Conservation (phyloP, 2,113 vertebrate genomes). For the Pachycephala philippinensis region DNA sequence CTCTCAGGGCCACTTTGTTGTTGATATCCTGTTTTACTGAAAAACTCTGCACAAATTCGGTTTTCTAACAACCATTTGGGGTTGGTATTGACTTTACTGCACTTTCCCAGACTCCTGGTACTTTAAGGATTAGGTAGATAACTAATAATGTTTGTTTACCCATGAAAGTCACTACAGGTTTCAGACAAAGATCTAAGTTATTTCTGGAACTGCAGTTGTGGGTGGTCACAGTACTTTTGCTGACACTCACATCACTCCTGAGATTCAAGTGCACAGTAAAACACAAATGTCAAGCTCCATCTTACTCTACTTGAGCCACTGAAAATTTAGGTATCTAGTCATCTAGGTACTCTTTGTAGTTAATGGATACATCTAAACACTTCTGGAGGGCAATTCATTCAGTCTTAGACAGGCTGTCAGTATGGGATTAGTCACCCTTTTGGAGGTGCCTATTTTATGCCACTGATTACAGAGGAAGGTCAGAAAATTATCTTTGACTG, state of each 20-base stretch:
- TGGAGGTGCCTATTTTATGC: constrained; percentile 43
- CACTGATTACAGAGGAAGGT: constrained; percentile 57
- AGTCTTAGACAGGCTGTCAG: constrained; percentile 13
- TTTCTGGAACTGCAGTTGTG: not conserved
- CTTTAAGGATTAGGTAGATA: not conserved
- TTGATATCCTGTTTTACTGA: not conserved
- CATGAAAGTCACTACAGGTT: not conserved
- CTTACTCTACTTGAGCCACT: not conserved
- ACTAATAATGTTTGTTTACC: not conserved
- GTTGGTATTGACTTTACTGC: not conserved
- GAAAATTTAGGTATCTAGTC: constrained; percentile 7
- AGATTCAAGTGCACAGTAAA: not conserved
- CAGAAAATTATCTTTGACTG: constrained; percentile 41
- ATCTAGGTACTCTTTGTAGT: constrained; percentile 36
- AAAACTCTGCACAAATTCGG: not conserved
- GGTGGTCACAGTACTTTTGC: not conserved
- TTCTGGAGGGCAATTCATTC: constrained; percentile 43
- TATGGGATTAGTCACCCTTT: constrained; percentile 26
- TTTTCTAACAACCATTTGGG: not conserved
- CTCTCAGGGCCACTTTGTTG: not conserved
- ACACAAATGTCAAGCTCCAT: not conserved
- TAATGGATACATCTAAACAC: constrained; percentile 49
- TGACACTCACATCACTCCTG: not conserved
- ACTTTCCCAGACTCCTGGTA: not conserved
- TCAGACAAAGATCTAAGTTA: not conserved